Conservation (phyloP, 2,797 vertebrate species). For the Hylomyscus alleni region DNA sequence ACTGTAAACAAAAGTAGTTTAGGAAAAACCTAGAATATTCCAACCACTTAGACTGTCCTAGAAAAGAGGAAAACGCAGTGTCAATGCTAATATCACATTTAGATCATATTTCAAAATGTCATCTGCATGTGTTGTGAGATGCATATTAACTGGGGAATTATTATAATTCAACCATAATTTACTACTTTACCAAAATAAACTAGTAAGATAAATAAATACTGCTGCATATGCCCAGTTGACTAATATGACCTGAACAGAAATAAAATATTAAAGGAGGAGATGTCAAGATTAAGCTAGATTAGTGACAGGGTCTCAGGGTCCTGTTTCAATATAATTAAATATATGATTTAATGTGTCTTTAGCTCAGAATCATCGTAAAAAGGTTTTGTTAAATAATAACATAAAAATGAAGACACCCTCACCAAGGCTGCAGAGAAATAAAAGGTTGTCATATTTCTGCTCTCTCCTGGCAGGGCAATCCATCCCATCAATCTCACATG, state of each 20-base stretch:
- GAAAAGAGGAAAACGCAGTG: not conserved
- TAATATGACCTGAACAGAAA: slow-evolving; percentile 80
- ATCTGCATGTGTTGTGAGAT: slow-evolving; percentile 60
- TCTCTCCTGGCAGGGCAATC: slow-evolving; percentile 80
- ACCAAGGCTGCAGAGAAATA: slow-evolving; percentile 76
- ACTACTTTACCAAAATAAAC: slow-evolving; percentile 75
- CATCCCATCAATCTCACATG: slow-evolving; percentile 76
- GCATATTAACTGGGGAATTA: slow-evolving; percentile 61
- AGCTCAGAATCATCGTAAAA: slow-evolving; percentile 81
- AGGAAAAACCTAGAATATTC: not conserved
- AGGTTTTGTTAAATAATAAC: slow-evolving; percentile 74
- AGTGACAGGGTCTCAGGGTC: slow-evolving; percentile 83
- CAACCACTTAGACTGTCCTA: not conserved
- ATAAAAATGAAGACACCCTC: slow-evolving; percentile 78
- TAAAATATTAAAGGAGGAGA: slow-evolving; percentile 84
- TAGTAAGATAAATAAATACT: slow-evolving; percentile 69
- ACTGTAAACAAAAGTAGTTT: not conserved
- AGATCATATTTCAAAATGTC: slow-evolving; percentile 67
- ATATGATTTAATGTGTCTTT: slow-evolving; percentile 87
- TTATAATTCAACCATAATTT: slow-evolving; percentile 72
- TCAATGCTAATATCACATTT: no score
- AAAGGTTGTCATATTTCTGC: slow-evolving; percentile 82
- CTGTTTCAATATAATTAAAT: slow-evolving; percentile 86
- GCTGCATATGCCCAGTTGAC: slow-evolving; percentile 60
- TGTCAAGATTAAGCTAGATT: slow-evolving; percentile 84